phyloP scores from a whole-genome alignment of 2,113 vertebrate genomes.

The Tinamus guttatus region DNA sequence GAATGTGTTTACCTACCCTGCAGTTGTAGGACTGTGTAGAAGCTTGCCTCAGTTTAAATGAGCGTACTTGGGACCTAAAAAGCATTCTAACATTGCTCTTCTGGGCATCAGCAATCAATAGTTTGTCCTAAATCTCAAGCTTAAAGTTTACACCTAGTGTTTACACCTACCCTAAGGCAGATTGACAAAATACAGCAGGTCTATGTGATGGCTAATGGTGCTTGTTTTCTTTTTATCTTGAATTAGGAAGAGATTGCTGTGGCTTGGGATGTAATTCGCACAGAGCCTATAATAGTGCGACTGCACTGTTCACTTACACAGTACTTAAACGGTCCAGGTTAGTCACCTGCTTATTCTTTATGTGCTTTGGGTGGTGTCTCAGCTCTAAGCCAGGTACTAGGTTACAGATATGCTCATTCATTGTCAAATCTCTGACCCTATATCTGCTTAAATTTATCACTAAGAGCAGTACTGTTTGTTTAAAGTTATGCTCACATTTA shows the following conservation, averaged over 20 bases:
- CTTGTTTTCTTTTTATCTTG: conserved; percentile 47
- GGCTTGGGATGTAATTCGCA: conserved; percentile 91
- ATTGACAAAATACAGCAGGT: neutral
- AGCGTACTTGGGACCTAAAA: neutral
- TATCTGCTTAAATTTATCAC: neutral
- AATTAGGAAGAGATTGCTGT: conserved; percentile 91
- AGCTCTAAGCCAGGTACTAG: neutral
- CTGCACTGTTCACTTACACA: conserved; percentile 92
- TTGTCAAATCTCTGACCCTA: neutral
- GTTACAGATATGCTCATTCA: neutral
- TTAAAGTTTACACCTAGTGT: neutral
- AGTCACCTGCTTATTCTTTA: conserved; percentile 13
- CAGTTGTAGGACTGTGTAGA: neutral
- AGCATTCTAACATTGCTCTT: neutral
- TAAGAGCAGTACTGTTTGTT: neutral
- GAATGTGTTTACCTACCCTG: neutral
- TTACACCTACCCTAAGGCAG: neutral
- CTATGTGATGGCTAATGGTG: neutral
- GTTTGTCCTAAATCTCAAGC: neutral
- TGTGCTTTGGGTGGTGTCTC: neutral
- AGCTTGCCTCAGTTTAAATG: neutral
- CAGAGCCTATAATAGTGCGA: conserved; percentile 89
- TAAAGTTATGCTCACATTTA: neutral
- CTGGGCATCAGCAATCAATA: accelerated
- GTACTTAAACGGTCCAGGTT: conserved; percentile 91